Conservation (phyloP, 2,113 vertebrate genomes). For the Ophiodon elongatus region DNA sequence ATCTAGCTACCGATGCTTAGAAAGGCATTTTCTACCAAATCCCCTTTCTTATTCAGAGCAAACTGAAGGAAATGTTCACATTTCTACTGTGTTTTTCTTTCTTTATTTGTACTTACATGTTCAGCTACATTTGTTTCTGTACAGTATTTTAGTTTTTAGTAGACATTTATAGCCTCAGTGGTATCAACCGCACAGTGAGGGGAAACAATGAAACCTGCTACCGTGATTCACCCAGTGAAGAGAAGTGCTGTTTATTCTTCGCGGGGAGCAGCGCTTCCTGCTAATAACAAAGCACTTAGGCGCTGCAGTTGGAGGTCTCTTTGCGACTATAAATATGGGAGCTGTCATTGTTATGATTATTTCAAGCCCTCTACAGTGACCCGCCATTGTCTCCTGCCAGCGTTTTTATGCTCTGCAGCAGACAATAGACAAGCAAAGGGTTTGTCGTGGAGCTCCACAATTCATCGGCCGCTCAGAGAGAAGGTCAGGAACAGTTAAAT, state of each 20-base stretch:
- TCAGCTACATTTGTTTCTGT: background rate
- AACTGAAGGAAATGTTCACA: background rate
- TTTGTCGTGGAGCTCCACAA: constrained; percentile 41
- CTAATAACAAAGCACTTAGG: constrained; percentile 67
- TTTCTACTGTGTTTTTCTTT: background rate
- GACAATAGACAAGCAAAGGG: constrained; percentile 50
- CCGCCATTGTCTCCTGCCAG: constrained; percentile 67
- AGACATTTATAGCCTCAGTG: constrained; percentile 2
- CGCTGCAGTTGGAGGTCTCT: constrained; percentile 51
- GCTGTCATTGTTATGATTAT: constrained; percentile 77
- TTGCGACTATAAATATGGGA: constrained; percentile 71
- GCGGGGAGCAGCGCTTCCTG: constrained; percentile 70
- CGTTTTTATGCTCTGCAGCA: constrained; percentile 41
- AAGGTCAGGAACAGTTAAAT: constrained; percentile 58
- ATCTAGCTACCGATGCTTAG: constrained; percentile 62
- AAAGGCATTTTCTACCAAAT: constrained; percentile 41
- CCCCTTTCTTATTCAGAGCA: constrained; percentile 8
- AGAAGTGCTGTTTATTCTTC: constrained; percentile 64
- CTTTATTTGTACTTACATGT: background rate
- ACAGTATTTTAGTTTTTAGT: background rate
- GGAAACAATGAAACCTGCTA: constrained; percentile 49
- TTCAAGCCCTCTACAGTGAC: constrained; percentile 61
- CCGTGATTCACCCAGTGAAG: constrained; percentile 50
- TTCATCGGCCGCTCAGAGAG: constrained; percentile 51
- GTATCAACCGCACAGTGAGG: constrained; percentile 7